Conservation (phyloP, 2,888 invertebrate genomes). For the Caenorhabditis parvicauda region DNA sequence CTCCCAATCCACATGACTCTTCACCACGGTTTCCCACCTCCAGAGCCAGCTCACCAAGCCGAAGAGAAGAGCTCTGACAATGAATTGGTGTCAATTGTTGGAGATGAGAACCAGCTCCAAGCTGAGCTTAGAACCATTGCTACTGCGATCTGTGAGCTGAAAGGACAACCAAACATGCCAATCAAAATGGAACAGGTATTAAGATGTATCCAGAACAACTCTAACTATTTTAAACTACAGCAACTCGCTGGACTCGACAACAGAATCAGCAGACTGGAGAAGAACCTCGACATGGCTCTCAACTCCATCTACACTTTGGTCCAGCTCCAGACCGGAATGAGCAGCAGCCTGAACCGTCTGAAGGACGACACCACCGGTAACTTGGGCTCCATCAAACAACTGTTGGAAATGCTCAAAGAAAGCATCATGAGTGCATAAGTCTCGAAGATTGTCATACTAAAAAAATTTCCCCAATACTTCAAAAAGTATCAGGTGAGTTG, state of each 20-base stretch:
- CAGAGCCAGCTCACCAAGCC: constrained; percentile 12
- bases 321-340: constrained; percentile 61
- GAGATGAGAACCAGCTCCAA: constrained; percentile 15
- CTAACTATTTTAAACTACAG: constrained; percentile 4
- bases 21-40: constrained; percentile 48
- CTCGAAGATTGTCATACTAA: no score
- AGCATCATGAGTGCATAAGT: no score
- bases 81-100: constrained; percentile 1
- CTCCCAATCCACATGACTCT: constrained; percentile 47
- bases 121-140: constrained; percentile 16
- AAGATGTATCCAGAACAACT: background rate
- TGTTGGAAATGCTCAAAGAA: no score
- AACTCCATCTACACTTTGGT: constrained; percentile 56
- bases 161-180: constrained; percentile 13
- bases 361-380: constrained; percentile 12
- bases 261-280: constrained; percentile 56
- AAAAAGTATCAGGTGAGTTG: no score
- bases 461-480: no score
- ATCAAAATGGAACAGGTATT: constrained; percentile 24
- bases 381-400: constrained; percentile 3
- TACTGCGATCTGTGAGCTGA: constrained; percentile 12
- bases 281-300: constrained; percentile 60
- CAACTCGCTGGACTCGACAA: constrained; percentile 37
- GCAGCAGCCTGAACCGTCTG: constrained; percentile 45
- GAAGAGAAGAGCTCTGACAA: constrained; percentile 21